A percentile compares a stretch with the other conserved stretches of the same genome.
Evolutionary conservation across 2,888 invertebrate species (phyloP).

Genomic region (Stegophylla sp.): DNA sequence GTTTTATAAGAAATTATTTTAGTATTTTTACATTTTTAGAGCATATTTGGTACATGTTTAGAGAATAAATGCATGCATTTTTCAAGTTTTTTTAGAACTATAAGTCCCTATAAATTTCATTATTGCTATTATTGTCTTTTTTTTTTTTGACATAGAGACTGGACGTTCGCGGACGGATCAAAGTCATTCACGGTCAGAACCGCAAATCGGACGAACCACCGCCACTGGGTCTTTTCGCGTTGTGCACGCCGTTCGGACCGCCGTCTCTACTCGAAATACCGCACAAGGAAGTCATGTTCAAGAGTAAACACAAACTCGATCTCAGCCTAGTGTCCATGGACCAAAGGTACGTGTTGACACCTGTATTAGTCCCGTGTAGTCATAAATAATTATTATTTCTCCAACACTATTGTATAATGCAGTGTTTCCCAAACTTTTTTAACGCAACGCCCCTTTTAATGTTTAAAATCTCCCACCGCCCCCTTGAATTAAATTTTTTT

Average conservation of each 20-base stretch:
- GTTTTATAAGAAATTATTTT: no score
- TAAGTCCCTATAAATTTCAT: no score
- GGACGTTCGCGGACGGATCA: slow-evolving; percentile 96
- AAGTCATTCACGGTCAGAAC: slow-evolving; percentile 95
- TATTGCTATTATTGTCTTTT: background rate
- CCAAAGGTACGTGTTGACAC: slow-evolving; percentile 72
- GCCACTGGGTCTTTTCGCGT: slow-evolving; percentile 92
- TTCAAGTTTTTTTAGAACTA: background rate
- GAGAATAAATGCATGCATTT: no score
- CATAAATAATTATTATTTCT: no score
- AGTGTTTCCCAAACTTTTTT: no score
- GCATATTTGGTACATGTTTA: no score
- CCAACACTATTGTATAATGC: no score
- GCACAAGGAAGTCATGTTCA: slow-evolving; percentile 99
- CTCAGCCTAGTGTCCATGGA: slow-evolving; percentile 96
- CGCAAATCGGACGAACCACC: slow-evolving; percentile 87
- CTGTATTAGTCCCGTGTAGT: no score
- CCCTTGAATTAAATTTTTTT: no score
- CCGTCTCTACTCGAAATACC: slow-evolving; percentile 95
- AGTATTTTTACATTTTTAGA: no score
- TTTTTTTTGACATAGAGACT: slow-evolving; percentile 77
- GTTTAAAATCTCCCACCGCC: no score
- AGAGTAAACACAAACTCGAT: slow-evolving; percentile 98
- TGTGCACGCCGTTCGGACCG: slow-evolving; percentile 98
- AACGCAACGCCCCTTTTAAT: no score